Evolutionary conservation across 2,888 invertebrate genomes (phyloP).

Genomic region (Tanytarsus gracilentus): DNA sequence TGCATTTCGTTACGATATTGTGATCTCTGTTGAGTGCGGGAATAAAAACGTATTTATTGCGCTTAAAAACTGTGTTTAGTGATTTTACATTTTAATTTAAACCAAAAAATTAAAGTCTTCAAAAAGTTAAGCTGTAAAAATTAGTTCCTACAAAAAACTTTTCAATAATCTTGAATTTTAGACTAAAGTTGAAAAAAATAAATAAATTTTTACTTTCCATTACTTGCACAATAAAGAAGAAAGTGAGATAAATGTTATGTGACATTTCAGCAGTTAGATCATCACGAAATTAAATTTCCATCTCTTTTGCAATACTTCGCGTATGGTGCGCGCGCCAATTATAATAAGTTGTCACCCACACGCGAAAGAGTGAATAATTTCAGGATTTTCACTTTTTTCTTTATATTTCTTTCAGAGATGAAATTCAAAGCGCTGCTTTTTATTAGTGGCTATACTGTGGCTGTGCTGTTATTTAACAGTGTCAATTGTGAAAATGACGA

Average conservation of each 20-base stretch:
- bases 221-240: no score
- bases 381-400: background rate
- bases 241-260: background rate
- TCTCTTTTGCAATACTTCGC: background rate
- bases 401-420: conserved; percentile 9
- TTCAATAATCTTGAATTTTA: no score
- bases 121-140: no score
- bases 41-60: background rate
- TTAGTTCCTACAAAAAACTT: no score
- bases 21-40: no score
- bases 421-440: conserved; percentile 20
- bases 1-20: conserved; percentile 24
- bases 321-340: background rate
- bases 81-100: background rate
- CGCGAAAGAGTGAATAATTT: background rate
- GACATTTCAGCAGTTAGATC: conserved; percentile 9
- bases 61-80: background rate
- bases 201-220: no score
- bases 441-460: background rate
- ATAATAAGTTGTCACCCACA: background rate
- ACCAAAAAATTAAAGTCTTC: background rate
- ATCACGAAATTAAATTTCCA: conserved; percentile 16
- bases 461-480: background rate
- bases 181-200: no score
- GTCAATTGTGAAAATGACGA: background rate